phyloP scores from a whole-genome alignment of 2,888 invertebrate species.

The Tenthredo notha region DNA sequence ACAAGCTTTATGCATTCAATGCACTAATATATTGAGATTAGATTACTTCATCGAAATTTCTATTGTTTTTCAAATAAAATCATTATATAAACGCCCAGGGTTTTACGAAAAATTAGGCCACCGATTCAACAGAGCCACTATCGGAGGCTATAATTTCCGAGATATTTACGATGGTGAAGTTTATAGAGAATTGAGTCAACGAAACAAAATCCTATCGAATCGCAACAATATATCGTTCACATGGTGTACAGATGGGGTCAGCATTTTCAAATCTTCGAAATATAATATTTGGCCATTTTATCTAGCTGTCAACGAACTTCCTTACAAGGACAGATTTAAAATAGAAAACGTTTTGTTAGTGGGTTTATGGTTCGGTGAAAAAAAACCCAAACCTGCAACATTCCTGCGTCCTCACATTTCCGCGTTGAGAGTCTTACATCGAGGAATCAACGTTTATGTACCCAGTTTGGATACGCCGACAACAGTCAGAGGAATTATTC shows the following conservation, averaged over 20 bases:
- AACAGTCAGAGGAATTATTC: slow-evolving; percentile 52
- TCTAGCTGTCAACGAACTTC: slow-evolving; percentile 61
- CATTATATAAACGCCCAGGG: slow-evolving; percentile 16
- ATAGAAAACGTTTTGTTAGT: slow-evolving; percentile 61
- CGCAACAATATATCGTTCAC: slow-evolving; percentile 57
- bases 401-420: slow-evolving; percentile 5
- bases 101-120: slow-evolving; percentile 20
- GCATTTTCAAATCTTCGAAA: slow-evolving; percentile 56
- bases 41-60: slow-evolving; percentile 19
- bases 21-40: background rate
- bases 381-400: slow-evolving; percentile 55
- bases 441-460: slow-evolving; percentile 44
- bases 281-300: slow-evolving; percentile 59
- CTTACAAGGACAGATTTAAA: slow-evolving; percentile 56
- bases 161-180: slow-evolving; percentile 53
- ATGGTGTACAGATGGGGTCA: slow-evolving; percentile 61
- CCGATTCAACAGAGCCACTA: slow-evolving; percentile 13
- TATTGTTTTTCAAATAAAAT: slow-evolving; percentile 14
- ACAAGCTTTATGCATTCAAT: slow-evolving; percentile 6
- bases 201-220: slow-evolving; percentile 26
- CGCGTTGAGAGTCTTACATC: background rate
- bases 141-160: slow-evolving; percentile 10
- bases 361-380: slow-evolving; percentile 60
- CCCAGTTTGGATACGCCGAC: slow-evolving; percentile 13
- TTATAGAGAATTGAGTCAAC: slow-evolving; percentile 30